Percentiles rank a stretch among this genome's conserved stretches.
These are phyloP conservation scores for Galerucella nymphaeae DNA, from an alignment of 2,888 invertebrate genomes.

Conservation along the genomic window DNA sequence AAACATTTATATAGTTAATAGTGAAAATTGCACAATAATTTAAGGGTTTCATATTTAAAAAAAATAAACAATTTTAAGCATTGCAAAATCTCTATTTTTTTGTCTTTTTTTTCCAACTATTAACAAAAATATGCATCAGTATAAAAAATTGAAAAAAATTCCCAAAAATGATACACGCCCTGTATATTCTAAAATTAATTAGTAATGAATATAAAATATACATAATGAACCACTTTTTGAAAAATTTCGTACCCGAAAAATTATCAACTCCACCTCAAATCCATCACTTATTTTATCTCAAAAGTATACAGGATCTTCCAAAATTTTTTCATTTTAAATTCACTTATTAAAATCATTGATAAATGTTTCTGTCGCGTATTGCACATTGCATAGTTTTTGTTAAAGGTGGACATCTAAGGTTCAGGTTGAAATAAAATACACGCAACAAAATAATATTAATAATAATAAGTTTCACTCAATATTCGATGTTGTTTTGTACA, in stretches of 20 bases:
- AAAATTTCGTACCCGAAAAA: too few species aligned
- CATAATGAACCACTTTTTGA: too few species aligned
- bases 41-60: neutral
- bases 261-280: too few species aligned
- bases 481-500: conserved; percentile 36
- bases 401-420: conserved; percentile 28
- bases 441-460: conserved; percentile 8
- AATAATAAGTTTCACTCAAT: conserved; percentile 27
- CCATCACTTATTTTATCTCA: too few species aligned
- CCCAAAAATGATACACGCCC: too few species aligned
- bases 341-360: neutral
- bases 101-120: too few species aligned
- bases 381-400: conserved; percentile 33
- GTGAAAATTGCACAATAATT: neutral
- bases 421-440: conserved; percentile 4
- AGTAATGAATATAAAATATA: too few species aligned
- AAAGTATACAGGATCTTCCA: neutral
- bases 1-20: conserved; percentile 27
- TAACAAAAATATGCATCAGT: too few species aligned
- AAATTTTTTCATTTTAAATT: neutral
- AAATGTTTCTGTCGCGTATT: conserved; percentile 38
- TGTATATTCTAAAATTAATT: too few species aligned
- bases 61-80: too few species aligned
- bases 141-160: too few species aligned
- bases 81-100: too few species aligned